phyloP scores from a whole-genome alignment of 2,888 invertebrate species.

The Hesperia comma region DNA sequence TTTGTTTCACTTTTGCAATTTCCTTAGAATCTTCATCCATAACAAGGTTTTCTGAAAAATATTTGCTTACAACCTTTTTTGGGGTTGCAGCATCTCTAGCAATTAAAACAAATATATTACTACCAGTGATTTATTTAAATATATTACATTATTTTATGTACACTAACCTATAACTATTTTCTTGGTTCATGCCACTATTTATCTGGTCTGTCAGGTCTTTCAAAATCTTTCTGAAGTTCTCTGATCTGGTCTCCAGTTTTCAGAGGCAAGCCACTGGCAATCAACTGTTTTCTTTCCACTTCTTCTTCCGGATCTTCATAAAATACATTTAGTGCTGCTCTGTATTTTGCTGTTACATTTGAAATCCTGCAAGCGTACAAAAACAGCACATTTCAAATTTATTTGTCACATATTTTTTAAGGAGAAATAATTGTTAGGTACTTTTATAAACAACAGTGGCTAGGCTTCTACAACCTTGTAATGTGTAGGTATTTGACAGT shows the following conservation, averaged over 20 bases:
- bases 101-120: constrained; percentile 62
- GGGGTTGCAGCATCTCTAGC: constrained; percentile 47
- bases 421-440: too few species aligned
- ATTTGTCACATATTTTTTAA: not conserved
- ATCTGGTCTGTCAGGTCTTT: constrained; percentile 60
- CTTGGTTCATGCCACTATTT: constrained; percentile 61
- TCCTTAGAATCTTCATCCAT: constrained; percentile 76
- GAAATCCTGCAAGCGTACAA: constrained; percentile 58
- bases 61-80: constrained; percentile 65
- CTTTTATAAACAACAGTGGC: too few species aligned
- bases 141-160: constrained; percentile 34
- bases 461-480: not conserved
- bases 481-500: too few species aligned
- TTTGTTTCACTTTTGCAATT: constrained; percentile 66
- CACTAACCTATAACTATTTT: constrained; percentile 57
- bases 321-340: constrained; percentile 56
- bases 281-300: constrained; percentile 70
- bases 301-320: constrained; percentile 74
- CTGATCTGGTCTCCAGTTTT: constrained; percentile 57
- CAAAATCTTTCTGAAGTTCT: constrained; percentile 55
- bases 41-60: constrained; percentile 59
- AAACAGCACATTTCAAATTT: not conserved
- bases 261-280: constrained; percentile 62
- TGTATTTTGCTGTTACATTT: constrained; percentile 55
- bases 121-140: constrained; percentile 40